Conservation (phyloP, 2,888 invertebrate genomes). For the Eubasilissa splendida region DNA sequence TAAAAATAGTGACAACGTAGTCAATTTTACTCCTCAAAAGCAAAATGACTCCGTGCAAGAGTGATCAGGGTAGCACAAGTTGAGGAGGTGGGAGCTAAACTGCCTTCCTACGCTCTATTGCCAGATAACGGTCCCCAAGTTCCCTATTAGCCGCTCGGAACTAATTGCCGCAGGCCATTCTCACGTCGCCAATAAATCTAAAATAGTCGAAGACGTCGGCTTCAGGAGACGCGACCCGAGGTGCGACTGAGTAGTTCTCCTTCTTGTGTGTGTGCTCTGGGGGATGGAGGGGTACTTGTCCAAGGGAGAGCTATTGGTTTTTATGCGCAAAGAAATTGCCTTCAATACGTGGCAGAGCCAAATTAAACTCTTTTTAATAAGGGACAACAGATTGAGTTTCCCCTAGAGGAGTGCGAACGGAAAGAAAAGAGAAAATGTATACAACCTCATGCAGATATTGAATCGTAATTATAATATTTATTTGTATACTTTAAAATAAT, state of each 20-base stretch:
- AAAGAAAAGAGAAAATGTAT: not conserved
- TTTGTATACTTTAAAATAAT: too few species aligned
- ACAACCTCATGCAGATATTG: too few species aligned
- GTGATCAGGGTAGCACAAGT: slow-evolving; percentile 8
- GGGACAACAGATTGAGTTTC: slow-evolving; percentile 14
- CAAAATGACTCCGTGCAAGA: slow-evolving; percentile 27
- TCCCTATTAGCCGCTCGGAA: slow-evolving; percentile 59
- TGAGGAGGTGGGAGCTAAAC: slow-evolving; percentile 58
- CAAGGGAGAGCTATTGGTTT: slow-evolving; percentile 42
- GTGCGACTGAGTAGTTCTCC: slow-evolving; percentile 31
- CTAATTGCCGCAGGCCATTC: slow-evolving; percentile 58
- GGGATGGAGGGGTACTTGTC: slow-evolving; percentile 18
- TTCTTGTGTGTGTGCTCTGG: not conserved
- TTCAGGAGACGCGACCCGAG: slow-evolving; percentile 43
- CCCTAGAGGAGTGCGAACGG: slow-evolving; percentile 5
- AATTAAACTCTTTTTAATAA: slow-evolving; percentile 22
- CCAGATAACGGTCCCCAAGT: slow-evolving; percentile 59
- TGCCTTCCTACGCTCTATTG: slow-evolving; percentile 58
- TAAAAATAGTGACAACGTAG: not conserved
- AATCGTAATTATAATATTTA: too few species aligned
- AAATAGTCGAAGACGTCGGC: slow-evolving; percentile 56
- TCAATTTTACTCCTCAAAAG: not conserved
- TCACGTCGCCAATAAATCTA: slow-evolving; percentile 58
- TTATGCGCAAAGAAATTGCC: slow-evolving; percentile 38
- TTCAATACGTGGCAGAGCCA: slow-evolving; percentile 17